A percentile compares a stretch with the other conserved stretches of the same genome.
phyloP scores from a whole-genome alignment of 2,113 vertebrate genomes.

The Rafetus swinhoei region DNA sequence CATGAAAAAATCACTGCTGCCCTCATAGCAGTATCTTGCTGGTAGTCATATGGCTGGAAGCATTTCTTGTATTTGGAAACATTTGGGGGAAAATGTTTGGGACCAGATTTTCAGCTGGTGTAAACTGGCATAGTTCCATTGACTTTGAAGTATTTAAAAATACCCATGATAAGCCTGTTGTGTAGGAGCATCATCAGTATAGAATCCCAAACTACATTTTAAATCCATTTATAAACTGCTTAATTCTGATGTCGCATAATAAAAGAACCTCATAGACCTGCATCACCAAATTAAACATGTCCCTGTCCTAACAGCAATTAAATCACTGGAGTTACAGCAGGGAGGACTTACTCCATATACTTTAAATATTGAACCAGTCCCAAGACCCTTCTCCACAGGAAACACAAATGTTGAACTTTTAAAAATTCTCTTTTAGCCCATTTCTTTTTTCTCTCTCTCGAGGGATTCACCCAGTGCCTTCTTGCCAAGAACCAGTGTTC shows the following conservation, averaged over 20 bases:
- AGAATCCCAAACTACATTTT: conserved; percentile 1
- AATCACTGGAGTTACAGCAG: not conserved
- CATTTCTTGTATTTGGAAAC: not conserved
- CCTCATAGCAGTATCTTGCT: not conserved
- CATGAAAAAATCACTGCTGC: accelerated
- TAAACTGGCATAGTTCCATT: not conserved
- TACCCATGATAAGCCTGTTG: not conserved
- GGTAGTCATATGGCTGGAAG: not conserved
- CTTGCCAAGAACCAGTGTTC: not conserved
- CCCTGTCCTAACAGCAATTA: not conserved
- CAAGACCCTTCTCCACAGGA: not conserved
- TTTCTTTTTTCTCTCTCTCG: not conserved
- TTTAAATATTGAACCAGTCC: conserved; percentile 17
- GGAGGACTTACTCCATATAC: not conserved
- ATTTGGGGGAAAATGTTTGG: not conserved
- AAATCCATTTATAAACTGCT: not conserved
- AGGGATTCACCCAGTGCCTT: conserved; percentile 10
- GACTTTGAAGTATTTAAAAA: conserved; percentile 5
- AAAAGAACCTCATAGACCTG: not conserved
- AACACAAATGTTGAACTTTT: not conserved
- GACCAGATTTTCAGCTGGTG: not conserved
- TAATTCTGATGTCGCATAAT: not conserved
- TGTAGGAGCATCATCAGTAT: conserved; percentile 3
- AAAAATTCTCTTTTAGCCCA: not conserved
- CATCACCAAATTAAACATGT: not conserved